Base-by-base conservation (phyloP, 2,888 invertebrate genomes). In the Mycalesis mineus region DNA sequence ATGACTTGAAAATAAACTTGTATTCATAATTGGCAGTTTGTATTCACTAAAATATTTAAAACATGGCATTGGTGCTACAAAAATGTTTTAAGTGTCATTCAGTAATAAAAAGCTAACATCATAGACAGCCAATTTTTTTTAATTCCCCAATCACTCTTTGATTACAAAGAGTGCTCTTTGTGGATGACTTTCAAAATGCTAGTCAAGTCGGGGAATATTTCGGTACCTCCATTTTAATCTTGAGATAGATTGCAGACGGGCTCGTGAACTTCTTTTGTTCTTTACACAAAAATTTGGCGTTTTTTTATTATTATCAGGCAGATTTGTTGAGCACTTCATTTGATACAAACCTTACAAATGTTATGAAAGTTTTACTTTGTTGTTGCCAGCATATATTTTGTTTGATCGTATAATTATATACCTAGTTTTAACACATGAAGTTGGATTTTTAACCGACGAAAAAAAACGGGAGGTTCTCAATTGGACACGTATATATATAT, bases 201-300 rank as follows among this genome's bases (percentile, higher is more conserved):
- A 45, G 31, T 33, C 17, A 15, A 5, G 39, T 39, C 39, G 7
- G 14, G 14, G 6, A 31, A 11, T 28, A 44, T 13, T 2, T 17
- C 17, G 8, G 31, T 47, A 47, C 47, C 31, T 47, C 14, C 47
- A 47, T 33, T 47, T 47, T 47, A 47, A 47, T 47, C 33, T 47
- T 33, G 33, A 33, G 47, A 47, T 11, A 33, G 15, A 33, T 47
- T 47, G 31, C 47, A 47, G 33, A 47, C 33, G 15, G n/a, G n/a
- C n/a, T n/a, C n/a, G n/a, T n/a, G n/a, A n/a, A n/a, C 15, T 7
- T 13, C 47, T 47, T 33, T 47, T 47, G 47, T 47, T 47, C 31
- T 33, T 6, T 15, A 7, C 31, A 15, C 33, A 9, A 7, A 33
- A 47, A 47, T 47, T 47, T 11, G 47, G 47, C 31, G 47, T 31